Evolutionary conservation across 2,888 invertebrate genomes (phyloP).

Genomic region (Cremastinae sp.): DNA sequence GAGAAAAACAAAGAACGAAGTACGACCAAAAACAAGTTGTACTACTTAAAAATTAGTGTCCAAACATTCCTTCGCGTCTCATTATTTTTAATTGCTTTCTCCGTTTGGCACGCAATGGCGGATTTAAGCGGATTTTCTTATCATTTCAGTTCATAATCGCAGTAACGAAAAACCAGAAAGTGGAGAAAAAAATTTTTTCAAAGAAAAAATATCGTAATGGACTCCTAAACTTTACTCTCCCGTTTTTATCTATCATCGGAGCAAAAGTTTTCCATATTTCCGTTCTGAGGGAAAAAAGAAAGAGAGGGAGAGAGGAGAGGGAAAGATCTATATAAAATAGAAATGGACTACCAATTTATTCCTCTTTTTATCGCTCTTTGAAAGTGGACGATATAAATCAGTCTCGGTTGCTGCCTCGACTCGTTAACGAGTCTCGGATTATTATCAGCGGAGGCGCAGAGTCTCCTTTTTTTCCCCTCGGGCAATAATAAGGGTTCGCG

Average conservation of each 20-base stretch:
- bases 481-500: constrained; percentile 28
- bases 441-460: constrained; percentile 19
- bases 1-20: no score
- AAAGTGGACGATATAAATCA: constrained; percentile 42
- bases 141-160: background rate
- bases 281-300: background rate
- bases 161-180: background rate
- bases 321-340: background rate
- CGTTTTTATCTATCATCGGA: background rate
- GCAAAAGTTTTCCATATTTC: constrained; percentile 8
- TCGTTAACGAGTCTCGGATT: constrained; percentile 45
- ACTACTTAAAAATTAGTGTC: no score
- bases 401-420: constrained; percentile 33
- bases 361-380: constrained; percentile 23
- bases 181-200: background rate
- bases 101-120: no score
- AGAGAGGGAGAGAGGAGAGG: no score
- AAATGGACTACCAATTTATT: constrained; percentile 4
- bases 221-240: background rate
- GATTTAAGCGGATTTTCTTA: no score
- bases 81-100: no score
- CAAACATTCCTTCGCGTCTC: no score
- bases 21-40: no score
- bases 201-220: constrained; percentile 1
- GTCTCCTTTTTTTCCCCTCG: constrained; percentile 6